Percentiles rank a stretch among this genome's conserved stretches.
These are phyloP conservation scores for Rattus norvegicus DNA, from an alignment of 2,113 vertebrate species.

Conservation along the genomic window GRCr8 NC_086026.1:21070501-21071000, in stretches of 20 bases:
- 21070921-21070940: not conserved
- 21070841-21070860: not conserved
- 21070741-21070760: not conserved
- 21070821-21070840: not conserved
- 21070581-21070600: conserved; percentile 24
- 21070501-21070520: not conserved
- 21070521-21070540: not conserved
- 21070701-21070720: not conserved
- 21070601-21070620: conserved; percentile 43
- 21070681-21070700: not conserved
- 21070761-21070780: not conserved
- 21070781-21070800: not conserved
- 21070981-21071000: not conserved
- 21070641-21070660: conserved; percentile 4
- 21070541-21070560: not conserved
- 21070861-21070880: not conserved
- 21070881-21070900: not conserved
- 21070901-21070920: no score
- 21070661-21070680: conserved; percentile 6
- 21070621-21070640: not conserved
- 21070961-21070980: conserved; percentile 24
- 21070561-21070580: conserved; percentile 25
- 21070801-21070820: not conserved
- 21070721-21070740: not conserved
- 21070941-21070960: not conserved